Evolutionary conservation across 2,797 vertebrate genomes (phyloP).

Genomic region (Acrocephalus scirpaceus): DNA sequence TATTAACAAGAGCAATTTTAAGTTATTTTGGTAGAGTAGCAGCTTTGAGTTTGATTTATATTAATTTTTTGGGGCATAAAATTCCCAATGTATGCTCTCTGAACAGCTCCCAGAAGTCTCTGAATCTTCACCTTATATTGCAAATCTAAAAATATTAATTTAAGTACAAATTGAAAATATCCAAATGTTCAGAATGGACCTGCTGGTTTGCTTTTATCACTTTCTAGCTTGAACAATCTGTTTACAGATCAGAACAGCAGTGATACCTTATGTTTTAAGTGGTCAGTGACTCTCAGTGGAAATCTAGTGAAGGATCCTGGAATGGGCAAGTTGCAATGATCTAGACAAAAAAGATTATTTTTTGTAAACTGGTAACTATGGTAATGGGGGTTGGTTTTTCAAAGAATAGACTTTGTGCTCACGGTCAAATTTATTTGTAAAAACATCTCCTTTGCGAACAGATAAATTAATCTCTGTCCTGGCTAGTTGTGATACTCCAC

Average conservation of each 20-base stretch:
- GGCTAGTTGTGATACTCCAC: neutral
- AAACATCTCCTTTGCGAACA: neutral
- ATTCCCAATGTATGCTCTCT: neutral
- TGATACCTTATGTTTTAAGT: neutral
- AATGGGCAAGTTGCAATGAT: neutral
- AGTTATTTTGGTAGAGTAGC: neutral
- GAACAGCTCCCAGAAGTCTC: neutral
- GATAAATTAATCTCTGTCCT: neutral
- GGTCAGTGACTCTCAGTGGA: neutral
- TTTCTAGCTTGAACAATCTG: neutral
- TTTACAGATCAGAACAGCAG: neutral
- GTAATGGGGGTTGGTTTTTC: neutral
- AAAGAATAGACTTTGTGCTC: neutral
- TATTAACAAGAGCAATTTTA: slow-evolving; percentile 1
- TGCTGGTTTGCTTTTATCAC: neutral
- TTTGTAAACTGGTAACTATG: neutral
- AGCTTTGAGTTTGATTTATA: slow-evolving; percentile 21
- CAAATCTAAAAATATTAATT: neutral
- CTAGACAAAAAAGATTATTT: neutral
- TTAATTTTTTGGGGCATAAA: neutral
- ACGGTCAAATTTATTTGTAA: neutral
- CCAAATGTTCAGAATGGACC: neutral
- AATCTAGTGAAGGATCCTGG: neutral
- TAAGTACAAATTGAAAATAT: neutral
- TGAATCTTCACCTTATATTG: neutral